phyloP scores from a whole-genome alignment of 2,797 vertebrate genomes.

The Triplophysa bombifrons region DNA sequence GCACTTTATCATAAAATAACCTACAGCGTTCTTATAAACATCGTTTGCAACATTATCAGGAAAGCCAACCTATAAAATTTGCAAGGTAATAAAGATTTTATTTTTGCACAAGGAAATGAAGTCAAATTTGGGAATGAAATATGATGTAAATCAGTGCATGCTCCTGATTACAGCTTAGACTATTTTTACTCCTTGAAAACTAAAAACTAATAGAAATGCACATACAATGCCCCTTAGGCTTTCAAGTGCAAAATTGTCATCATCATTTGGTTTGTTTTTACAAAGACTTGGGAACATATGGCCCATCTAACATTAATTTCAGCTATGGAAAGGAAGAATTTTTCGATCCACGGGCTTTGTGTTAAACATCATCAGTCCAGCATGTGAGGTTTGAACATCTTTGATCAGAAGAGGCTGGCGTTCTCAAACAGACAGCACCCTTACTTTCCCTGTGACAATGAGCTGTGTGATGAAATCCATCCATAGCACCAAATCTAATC shows the following conservation, averaged over 20 bases:
- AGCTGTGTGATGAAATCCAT: conserved; percentile 37
- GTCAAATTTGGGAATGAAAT: not conserved
- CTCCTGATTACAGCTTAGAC: not conserved
- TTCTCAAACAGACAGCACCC: conserved; percentile 19
- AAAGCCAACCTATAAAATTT: not conserved
- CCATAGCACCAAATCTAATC: conserved; percentile 46
- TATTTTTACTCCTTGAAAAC: not conserved
- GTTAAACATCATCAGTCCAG: conserved; percentile 19
- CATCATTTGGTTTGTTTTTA: not conserved
- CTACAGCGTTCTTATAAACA: not conserved
- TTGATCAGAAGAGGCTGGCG: conserved; percentile 21
- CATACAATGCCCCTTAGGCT: not conserved
- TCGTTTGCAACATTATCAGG: not conserved
- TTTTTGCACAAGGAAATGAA: not conserved
- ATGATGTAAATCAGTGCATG: not conserved
- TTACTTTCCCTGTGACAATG: conserved; percentile 13
- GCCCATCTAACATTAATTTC: not conserved
- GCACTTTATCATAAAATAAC: not conserved
- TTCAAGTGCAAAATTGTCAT: not conserved
- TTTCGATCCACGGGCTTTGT: not conserved
- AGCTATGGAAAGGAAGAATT: not conserved
- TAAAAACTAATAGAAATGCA: not conserved
- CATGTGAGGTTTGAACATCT: conserved; percentile 2
- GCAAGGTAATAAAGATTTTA: not conserved
- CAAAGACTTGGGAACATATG: no score